These are phyloP conservation scores for Cenopis cana DNA, from an alignment of 2,888 invertebrate species.

Conservation along the genomic window DNA sequence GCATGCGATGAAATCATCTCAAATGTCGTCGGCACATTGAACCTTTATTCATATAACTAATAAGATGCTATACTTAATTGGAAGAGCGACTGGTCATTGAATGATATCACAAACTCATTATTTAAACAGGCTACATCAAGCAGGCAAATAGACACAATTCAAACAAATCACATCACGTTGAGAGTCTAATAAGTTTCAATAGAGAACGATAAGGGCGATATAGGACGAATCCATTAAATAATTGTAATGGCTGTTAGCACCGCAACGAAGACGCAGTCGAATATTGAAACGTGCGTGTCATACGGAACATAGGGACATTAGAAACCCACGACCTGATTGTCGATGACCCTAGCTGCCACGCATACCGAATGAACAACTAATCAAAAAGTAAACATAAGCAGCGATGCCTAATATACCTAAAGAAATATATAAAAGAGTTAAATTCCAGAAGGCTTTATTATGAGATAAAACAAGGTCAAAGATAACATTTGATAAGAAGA, in stretches of 20 bases:
- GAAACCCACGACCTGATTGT: constrained; percentile 60
- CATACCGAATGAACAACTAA: constrained; percentile 37
- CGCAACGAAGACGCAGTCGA: constrained; percentile 50
- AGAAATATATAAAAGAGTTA: constrained; percentile 40
- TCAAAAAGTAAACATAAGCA: constrained; percentile 45
- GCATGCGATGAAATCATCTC: constrained; percentile 5
- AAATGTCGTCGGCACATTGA: background rate
- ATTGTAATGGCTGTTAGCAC: constrained; percentile 60
- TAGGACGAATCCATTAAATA: constrained; percentile 66
- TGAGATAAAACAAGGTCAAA: constrained; percentile 59
- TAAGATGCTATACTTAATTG: background rate
- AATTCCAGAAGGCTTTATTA: constrained; percentile 13
- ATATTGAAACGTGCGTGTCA: constrained; percentile 52
- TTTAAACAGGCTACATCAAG: background rate
- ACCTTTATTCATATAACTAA: background rate
- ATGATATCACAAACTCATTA: background rate
- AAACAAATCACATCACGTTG: constrained; percentile 31
- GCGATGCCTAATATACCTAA: constrained; percentile 44
- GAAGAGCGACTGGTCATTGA: background rate
- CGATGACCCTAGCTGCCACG: constrained; percentile 53
- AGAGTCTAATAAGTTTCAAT: constrained; percentile 52
- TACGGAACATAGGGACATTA: constrained; percentile 49
- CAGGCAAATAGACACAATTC: constrained; percentile 4
- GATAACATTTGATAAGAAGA: constrained; percentile 63
- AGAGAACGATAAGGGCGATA: constrained; percentile 54